These are phyloP conservation scores for Erythrolamprus reginae DNA, from an alignment of 2,113 vertebrate genomes.

Conservation along the genomic window DNA sequence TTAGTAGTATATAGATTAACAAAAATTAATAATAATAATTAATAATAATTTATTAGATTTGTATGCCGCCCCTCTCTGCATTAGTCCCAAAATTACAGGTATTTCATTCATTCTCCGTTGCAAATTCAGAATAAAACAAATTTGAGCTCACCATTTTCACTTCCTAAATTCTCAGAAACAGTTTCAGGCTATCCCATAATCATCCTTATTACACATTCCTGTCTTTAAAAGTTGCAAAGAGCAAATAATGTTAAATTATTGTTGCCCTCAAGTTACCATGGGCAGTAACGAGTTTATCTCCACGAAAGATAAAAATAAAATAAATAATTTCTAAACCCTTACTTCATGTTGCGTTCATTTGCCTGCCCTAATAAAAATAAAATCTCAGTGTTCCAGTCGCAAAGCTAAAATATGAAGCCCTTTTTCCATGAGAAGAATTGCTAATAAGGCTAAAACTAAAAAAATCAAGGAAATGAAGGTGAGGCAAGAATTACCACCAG, in stretches of 20 bases:
- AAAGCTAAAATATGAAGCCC: neutral
- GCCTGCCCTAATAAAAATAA: neutral
- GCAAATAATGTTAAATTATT: neutral
- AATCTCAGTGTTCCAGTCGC: neutral
- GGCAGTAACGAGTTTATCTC: neutral
- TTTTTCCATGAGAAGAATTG: neutral
- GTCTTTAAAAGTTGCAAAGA: neutral
- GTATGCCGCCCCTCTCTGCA: too few relatives aligned
- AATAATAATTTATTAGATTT: too few relatives aligned
- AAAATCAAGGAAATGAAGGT: neutral
- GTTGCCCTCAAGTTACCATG: neutral
- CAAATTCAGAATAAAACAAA: neutral
- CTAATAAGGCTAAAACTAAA: neutral
- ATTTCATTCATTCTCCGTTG: neutral
- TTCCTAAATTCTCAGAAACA: neutral
- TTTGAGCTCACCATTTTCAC: neutral
- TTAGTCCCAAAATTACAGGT: neutral
- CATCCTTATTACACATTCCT: neutral
- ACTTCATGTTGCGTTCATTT: neutral
- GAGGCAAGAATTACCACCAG: neutral
- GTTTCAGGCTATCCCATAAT: neutral
- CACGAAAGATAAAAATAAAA: neutral
- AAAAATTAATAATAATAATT: too few relatives aligned
- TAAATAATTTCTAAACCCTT: neutral
- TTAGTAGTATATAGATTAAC: neutral